Conservation (phyloP, 2,797 vertebrate genomes). For the Glyptemys insculpta region DNA sequence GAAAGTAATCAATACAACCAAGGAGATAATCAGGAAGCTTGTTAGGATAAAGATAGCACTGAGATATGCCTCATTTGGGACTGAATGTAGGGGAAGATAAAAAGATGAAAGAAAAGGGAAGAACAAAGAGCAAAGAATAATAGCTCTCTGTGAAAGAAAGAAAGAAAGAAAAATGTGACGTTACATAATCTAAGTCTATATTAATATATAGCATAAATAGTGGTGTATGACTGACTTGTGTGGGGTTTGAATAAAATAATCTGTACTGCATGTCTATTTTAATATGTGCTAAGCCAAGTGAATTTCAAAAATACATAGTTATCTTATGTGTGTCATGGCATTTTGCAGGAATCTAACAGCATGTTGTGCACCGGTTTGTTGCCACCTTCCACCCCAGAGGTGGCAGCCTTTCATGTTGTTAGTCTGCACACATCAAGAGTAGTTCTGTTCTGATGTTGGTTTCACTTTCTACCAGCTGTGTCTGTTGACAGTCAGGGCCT, state of each 20-base stretch:
- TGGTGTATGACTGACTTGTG: not conserved
- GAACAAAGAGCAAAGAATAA: conserved; percentile 51
- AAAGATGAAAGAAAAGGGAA: conserved; percentile 55
- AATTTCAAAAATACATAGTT: not conserved
- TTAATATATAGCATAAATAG: not conserved
- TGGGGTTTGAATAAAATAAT: not conserved
- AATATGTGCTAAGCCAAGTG: conserved; percentile 31
- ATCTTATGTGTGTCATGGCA: not conserved
- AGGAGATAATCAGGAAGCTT: conserved; percentile 27
- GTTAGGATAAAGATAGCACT: conserved; percentile 51
- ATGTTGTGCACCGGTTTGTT: not conserved
- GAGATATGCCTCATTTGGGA: conserved; percentile 22
- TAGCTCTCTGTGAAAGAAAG: not conserved
- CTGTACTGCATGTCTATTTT: not conserved
- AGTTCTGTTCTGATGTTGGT: not conserved
- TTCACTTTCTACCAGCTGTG: not conserved
- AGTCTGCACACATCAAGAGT: not conserved
- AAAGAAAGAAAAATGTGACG: not conserved
- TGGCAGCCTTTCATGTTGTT: not conserved
- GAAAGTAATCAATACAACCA: conserved; percentile 34
- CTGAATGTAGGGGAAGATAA: conserved; percentile 49
- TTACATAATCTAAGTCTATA: conserved; percentile 31
- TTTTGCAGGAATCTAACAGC: conserved; percentile 36
- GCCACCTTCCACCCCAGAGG: not conserved
- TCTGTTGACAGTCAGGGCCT: not conserved